These are phyloP conservation scores for Todiramphus chloris DNA, from an alignment of 2,113 vertebrate species.

Conservation along the genomic window DNA sequence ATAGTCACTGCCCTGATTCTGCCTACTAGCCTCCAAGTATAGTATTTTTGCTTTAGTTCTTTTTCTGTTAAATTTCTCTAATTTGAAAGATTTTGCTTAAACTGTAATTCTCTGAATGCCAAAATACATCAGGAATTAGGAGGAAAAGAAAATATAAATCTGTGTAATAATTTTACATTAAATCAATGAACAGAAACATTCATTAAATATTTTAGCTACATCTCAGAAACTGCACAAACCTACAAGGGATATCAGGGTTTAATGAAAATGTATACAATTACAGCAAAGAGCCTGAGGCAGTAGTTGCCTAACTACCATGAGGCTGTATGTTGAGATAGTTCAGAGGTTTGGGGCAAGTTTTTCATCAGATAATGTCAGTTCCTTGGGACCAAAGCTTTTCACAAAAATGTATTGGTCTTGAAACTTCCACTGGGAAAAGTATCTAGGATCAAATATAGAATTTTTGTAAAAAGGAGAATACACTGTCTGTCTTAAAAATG, in stretches of 20 bases:
- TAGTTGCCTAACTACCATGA: neutral
- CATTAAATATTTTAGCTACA: neutral
- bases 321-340: neutral
- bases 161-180: neutral
- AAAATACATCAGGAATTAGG: neutral
- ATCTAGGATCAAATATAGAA: neutral
- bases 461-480: neutral
- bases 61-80: neutral
- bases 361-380: conserved; percentile 17
- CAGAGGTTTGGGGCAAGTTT: conserved; percentile 34
- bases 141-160: neutral
- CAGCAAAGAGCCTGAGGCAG: neutral
- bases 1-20: neutral
- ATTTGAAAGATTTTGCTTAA: neutral
- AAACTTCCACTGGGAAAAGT: neutral
- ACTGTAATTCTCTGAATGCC: neutral
- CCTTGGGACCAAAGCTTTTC: neutral
- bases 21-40: neutral
- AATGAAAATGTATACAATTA: conserved; percentile 30
- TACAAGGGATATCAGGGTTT: neutral
- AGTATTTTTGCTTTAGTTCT: neutral
- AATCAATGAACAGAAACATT: neutral
- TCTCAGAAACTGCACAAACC: neutral
- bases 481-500: neutral
- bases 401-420: neutral